Conservation (phyloP, 2,113 vertebrate species). For the Passer domesticus region DNA sequence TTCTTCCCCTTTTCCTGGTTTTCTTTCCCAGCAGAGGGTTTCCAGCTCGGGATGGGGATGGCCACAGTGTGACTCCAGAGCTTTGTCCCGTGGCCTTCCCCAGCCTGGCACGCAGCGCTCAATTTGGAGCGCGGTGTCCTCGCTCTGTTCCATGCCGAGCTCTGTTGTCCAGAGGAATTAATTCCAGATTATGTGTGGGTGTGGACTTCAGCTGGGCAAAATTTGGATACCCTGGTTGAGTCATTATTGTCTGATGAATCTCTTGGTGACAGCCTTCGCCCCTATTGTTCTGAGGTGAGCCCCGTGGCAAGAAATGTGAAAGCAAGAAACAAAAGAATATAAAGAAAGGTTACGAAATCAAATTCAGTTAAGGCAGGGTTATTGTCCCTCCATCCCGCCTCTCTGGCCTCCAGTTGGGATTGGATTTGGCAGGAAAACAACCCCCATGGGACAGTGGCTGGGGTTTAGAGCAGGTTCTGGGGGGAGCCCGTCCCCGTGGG, state of each 20-base stretch:
- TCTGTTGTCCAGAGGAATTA: slow-evolving; percentile 56
- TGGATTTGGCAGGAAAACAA: background rate
- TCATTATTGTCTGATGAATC: slow-evolving; percentile 62
- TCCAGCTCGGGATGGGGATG: background rate
- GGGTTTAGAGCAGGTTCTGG: background rate
- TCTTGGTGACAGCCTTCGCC: slow-evolving; percentile 59
- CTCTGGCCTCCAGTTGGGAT: slow-evolving; percentile 10
- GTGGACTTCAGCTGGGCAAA: slow-evolving; percentile 60
- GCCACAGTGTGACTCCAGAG: background rate
- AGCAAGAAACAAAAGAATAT: slow-evolving; percentile 64
- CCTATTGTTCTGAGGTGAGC: slow-evolving; percentile 66
- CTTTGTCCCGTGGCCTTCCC: background rate
- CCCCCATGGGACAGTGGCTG: background rate
- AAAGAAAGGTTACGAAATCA: slow-evolving; percentile 67
- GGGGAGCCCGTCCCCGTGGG: background rate
- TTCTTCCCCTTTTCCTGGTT: background rate
- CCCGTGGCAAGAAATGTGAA: slow-evolving; percentile 61
- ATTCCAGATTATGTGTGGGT: slow-evolving; percentile 63
- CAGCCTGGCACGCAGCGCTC: background rate
- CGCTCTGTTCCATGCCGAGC: slow-evolving; percentile 7
- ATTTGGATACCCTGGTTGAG: slow-evolving; percentile 47
- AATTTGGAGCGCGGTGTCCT: slow-evolving; percentile 11
- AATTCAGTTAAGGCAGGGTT: slow-evolving; percentile 39
- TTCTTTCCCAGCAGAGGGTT: background rate
- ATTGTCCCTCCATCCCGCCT: slow-evolving; percentile 32